Base-by-base conservation (phyloP, 2,797 vertebrate genomes). In the Chelon auratus region DNA sequence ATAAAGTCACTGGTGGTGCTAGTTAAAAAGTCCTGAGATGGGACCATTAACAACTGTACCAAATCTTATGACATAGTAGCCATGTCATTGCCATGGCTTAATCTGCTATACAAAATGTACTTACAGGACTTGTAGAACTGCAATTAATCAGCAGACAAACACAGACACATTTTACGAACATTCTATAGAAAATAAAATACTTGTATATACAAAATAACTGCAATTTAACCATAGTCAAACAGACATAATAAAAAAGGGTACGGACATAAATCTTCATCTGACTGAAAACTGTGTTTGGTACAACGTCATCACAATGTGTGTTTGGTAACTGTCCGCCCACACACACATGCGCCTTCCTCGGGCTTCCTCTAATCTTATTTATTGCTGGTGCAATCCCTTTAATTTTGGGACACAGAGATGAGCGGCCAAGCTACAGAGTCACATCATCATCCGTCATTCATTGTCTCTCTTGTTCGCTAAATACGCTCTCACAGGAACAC, bases 301-400 rank as follows among this genome's bases (percentile, higher is more conserved):
- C 20, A 65, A 67, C 72, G 72, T 39, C 26, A 86, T 84, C 43
- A 60, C 40, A 74, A 75, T 50, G 42, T 12, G 13, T 12, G 13
- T 81, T 70, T 40, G 24, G 58, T 75, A 74, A 73, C 70, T 51
- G 26, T 68, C 67, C 17, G 9, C 69, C 5, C 68, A 47, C 75
- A 43, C 65, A 51, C 65, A 45, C 73, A 64, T 58, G 18, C 20
- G 3, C 62, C 58, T 65, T 51, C 43, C 68, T 51, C 62, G 71
- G 69, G 72, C 65, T 8, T 86, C 67, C 43, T 62, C 78, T 86
- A 70, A 86, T 84, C 72, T 47, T 69, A 82, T 87, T 84, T 83
- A 65, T 71, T 56, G 53, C 55, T 55, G 55, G 52, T 76, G 26
- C 58, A 89, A 72, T 88, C 77, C 78, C 78, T 87, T 88, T 83